Evolutionary conservation across 1,140 invertebrate species (phyloP).

Genomic region (Apis florea): DNA sequence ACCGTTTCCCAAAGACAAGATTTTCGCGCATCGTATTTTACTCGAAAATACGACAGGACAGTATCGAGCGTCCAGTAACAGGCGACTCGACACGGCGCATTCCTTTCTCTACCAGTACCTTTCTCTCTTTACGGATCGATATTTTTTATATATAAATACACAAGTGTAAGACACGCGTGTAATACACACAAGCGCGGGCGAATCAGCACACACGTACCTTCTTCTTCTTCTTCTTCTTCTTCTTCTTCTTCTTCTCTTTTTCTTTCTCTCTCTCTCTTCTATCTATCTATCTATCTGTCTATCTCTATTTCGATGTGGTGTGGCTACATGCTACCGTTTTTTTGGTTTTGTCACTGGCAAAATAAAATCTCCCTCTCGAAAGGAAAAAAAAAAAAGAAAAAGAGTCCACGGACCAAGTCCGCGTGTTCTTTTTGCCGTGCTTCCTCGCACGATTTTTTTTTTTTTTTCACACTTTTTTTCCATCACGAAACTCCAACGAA

Average conservation of each 20-base stretch:
- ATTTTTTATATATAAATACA: slow-evolving; percentile 26
- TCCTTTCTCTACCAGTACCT: slow-evolving; percentile 1
- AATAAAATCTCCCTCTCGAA: not conserved
- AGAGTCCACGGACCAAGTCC: slow-evolving; percentile 50
- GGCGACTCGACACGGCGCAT: not conserved
- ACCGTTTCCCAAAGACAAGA: too few species aligned
- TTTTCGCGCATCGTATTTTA: too few species aligned
- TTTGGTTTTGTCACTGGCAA: slow-evolving; percentile 65
- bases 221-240: slow-evolving; percentile 45
- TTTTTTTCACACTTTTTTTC: not conserved
- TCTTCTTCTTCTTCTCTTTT: slow-evolving; percentile 44
- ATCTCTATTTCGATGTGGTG: slow-evolving; percentile 75
- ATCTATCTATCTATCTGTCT: slow-evolving; percentile 38
- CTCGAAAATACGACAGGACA: not conserved
- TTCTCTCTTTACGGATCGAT: slow-evolving; percentile 30
- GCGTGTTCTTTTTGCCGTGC: slow-evolving; percentile 3
- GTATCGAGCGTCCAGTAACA: not conserved
- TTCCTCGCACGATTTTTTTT: slow-evolving; percentile 10
- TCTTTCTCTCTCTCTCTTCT: slow-evolving; percentile 48
- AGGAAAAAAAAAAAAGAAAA: not conserved
- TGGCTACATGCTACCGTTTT: slow-evolving; percentile 74
- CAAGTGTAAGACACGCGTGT: slow-evolving; percentile 30
- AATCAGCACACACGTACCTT: slow-evolving; percentile 70
- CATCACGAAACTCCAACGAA: not conserved
- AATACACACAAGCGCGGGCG: slow-evolving; percentile 26